Conservation (phyloP, 2,888 invertebrate genomes). For the Gandaritis pyraliata region DNA sequence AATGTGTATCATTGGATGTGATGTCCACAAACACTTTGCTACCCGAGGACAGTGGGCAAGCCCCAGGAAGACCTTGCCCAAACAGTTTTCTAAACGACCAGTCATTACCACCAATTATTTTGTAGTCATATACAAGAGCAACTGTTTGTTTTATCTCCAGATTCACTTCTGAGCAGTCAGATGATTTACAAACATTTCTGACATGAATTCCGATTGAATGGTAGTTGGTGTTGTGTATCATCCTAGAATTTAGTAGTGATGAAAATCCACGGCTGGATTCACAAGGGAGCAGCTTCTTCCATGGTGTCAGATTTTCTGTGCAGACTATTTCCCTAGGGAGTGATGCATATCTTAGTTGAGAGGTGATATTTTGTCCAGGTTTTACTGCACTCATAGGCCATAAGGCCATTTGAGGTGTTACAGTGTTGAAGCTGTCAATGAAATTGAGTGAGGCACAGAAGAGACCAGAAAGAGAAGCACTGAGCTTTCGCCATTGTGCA, state of each 20-base stretch:
- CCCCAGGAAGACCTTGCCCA: conserved; percentile 92
- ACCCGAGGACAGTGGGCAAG: conserved; percentile 91
- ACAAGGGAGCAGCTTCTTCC: conserved; percentile 98
- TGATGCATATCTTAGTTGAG: conserved; percentile 91
- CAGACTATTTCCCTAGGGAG: conserved; percentile 98
- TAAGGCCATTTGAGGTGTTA: conserved; percentile 93
- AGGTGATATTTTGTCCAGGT: conserved; percentile 76
- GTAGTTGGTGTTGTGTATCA: conserved; percentile 96
- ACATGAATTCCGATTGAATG: conserved; percentile 95
- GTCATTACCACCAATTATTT: conserved; percentile 87
- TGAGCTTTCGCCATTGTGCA: conserved; percentile 93
- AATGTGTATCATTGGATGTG: conserved; percentile 85
- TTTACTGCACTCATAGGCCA: conserved; percentile 88
- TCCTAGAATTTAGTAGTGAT: conserved; percentile 94
- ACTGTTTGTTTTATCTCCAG: conserved; percentile 94
- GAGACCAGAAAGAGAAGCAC: conserved; percentile 96
- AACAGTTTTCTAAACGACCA: conserved; percentile 95
- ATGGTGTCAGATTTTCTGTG: conserved; percentile 99
- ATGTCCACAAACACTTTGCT: conserved; percentile 93
- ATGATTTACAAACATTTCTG: conserved; percentile 89
- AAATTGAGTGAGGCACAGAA: conserved; percentile 98
- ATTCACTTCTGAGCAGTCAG: conserved; percentile 84
- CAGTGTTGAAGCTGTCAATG: conserved; percentile 92
- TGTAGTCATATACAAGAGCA: conserved; percentile 93
- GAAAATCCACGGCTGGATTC: conserved; percentile 95